phyloP scores from a whole-genome alignment of 2,797 vertebrate species.

The Aphelocoma californica region DNA sequence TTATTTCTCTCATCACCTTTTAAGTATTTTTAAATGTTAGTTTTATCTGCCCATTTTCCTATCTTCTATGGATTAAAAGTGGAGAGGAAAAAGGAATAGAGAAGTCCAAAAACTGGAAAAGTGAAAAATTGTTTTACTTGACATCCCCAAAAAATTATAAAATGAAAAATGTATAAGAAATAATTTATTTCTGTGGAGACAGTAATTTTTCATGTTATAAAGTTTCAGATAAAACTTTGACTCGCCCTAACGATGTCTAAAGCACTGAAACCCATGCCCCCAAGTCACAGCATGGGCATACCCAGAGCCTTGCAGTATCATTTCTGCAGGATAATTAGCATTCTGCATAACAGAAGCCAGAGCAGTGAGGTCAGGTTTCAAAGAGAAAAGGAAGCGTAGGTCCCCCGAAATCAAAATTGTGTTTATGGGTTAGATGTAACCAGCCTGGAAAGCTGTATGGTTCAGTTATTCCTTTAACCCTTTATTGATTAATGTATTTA shows the following conservation, averaged over 20 bases:
- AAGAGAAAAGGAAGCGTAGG: background rate
- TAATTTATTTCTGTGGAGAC: conserved; percentile 7
- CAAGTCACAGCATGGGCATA: background rate
- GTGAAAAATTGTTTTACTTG: conserved; percentile 46
- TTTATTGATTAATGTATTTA: background rate
- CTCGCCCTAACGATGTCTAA: background rate
- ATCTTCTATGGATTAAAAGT: background rate
- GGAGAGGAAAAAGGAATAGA: background rate
- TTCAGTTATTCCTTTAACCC: conserved; percentile 13
- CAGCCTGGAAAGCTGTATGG: background rate
- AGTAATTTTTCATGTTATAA: conserved; percentile 44
- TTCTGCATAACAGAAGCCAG: background rate
- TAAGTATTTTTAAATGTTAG: background rate
- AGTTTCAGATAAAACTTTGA: background rate
- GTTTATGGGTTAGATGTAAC: background rate
- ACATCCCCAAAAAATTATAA: conserved; percentile 10
- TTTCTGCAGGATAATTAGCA: conserved; percentile 30
- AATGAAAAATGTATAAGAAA: conserved; percentile 50
- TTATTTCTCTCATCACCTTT: background rate
- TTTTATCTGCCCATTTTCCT: background rate
- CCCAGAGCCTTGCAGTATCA: background rate
- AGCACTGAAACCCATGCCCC: conserved; percentile 5
- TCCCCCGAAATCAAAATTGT: accelerated
- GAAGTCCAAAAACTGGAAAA: background rate
- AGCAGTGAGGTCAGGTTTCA: conserved; percentile 11